Base-by-base conservation (phyloP, 2,113 vertebrate genomes). In the Syngnathus scovelli region DNA sequence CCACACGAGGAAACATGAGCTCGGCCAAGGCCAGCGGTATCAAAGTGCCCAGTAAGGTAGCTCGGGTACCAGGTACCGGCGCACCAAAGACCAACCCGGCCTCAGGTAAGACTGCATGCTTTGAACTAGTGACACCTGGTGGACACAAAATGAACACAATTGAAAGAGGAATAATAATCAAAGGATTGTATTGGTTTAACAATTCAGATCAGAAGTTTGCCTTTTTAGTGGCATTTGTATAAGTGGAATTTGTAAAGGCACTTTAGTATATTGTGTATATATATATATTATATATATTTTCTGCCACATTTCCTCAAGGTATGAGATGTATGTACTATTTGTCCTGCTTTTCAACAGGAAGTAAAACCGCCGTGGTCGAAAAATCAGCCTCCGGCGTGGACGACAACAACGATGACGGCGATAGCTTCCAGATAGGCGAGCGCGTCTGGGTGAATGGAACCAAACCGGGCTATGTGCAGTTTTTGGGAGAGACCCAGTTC, bases 391-490 rank as follows among this genome's bases (percentile, higher is more conserved):
- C 85, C 21, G 72, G 84, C 66, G 88, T 10, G 12, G 89, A 83
- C 12, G 94, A 94, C 46, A 38, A 69, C 0, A 89, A 94, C 23
- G 90, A 91, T 16, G 91, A 91, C 61, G 93, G 92, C 80, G 94
- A 98, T 67, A 92, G 87, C 81, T 98, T 96, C 73, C 82, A 92
- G 69, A 86, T 96, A 1, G 96, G 95, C 23, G 96, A 99, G n/a
- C 92, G 92, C n/a, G 95, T 98, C 13, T 99, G 96, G 96, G 98
- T 99, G 64, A 99, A 99, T 19, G 96, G 97, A 8, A 98, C 95
- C 77, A 98, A 98, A 68, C 94, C 97, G 0, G 97, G 97, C 36
- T 90, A 89, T 51, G 91, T 99, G 75, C 95, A 96, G 76, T 99
- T 98, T 87, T 91, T 99, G 41, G 97, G 97, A 41, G 96, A 98